Evolutionary conservation across 2,113 vertebrate species (phyloP).

Genomic region (Acrocephalus arundinaceus): DNA sequence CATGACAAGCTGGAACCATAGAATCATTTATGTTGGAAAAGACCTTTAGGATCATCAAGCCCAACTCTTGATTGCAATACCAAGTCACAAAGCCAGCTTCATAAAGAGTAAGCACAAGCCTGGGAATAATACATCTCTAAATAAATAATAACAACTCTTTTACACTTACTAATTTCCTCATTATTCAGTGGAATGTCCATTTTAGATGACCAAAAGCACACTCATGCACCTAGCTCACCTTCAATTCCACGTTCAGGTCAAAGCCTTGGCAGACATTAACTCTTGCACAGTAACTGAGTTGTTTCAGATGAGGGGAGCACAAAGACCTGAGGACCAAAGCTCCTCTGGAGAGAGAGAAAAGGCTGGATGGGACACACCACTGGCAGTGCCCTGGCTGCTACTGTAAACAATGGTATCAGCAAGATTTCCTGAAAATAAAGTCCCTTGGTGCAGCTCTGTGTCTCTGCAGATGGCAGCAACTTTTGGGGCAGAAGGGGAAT

Average conservation of each 20-base stretch:
- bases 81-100: not conserved
- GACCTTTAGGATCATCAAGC: not conserved
- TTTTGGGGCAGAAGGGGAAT: not conserved
- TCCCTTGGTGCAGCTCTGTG: not conserved
- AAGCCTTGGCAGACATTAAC: not conserved
- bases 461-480: accelerated
- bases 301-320: not conserved
- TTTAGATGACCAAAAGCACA: not conserved
- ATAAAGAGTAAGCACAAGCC: not conserved
- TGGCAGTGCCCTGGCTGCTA: not conserved
- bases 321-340: not conserved
- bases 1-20: not conserved
- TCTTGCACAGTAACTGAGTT: not conserved
- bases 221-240: not conserved
- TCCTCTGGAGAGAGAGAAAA: not conserved
- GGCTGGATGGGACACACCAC: not conserved
- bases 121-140: not conserved
- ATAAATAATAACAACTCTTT: not conserved
- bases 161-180: not conserved
- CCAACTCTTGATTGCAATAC: not conserved
- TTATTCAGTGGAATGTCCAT: not conserved
- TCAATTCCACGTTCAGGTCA: not conserved
- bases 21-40: not conserved
- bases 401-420: not conserved
- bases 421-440: not conserved